Conservation (phyloP, 2,797 vertebrate genomes). For the Peromyscus eremicus region DNA sequence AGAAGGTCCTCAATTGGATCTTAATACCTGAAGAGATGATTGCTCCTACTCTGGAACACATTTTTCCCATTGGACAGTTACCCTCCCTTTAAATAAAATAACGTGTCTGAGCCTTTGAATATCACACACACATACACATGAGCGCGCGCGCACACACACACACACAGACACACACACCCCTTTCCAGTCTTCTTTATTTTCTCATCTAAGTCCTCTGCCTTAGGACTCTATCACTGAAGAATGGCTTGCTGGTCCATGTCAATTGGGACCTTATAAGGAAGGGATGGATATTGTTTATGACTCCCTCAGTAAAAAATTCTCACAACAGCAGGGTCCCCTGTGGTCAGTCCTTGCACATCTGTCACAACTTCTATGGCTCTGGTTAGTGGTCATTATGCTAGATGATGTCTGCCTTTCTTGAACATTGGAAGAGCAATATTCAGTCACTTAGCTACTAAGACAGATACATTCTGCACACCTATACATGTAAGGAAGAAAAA, state of each 20-base stretch:
- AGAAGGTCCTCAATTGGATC: not conserved
- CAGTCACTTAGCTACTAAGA: not conserved
- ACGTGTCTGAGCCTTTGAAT: not conserved
- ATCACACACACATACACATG: not conserved
- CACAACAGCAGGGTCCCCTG: not conserved
- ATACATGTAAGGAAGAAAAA: not conserved
- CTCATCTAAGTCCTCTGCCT: not conserved
- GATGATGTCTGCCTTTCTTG: not conserved
- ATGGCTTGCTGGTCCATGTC: not conserved
- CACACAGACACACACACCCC: not conserved
- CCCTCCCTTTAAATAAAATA: not conserved
- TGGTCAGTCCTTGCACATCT: not conserved
- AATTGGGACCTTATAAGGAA: not conserved
- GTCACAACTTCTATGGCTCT: not conserved
- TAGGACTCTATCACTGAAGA: not conserved
- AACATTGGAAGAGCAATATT: not conserved
- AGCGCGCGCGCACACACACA: too few species aligned
- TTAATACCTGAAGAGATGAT: not conserved
- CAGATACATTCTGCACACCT: not conserved
- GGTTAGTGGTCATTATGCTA: not conserved
- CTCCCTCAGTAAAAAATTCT: not conserved
- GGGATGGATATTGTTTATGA: not conserved
- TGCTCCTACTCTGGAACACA: not conserved
- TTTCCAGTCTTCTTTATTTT: not conserved
- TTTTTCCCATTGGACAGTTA: not conserved